Conservation (phyloP, 2,888 invertebrate genomes). For the Pecten maximus region DNA sequence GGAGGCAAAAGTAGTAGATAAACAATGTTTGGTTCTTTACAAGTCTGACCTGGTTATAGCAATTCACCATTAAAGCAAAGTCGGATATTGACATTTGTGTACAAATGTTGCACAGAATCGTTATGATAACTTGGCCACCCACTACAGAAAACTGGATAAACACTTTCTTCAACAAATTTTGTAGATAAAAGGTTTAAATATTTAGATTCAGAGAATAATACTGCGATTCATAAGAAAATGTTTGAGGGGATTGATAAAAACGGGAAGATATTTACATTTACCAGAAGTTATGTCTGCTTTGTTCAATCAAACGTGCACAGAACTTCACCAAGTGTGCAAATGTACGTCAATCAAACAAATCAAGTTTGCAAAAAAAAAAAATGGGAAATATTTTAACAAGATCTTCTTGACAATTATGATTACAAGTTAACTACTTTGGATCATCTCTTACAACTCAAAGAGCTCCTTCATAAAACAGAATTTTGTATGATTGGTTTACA, state of each 20-base stretch:
- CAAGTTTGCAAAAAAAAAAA: neutral
- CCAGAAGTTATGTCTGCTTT: neutral
- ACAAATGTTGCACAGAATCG: neutral
- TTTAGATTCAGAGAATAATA: neutral
- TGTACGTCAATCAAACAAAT: neutral
- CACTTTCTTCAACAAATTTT: neutral
- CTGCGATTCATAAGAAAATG: neutral
- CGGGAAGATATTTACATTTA: neutral
- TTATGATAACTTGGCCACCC: neutral
- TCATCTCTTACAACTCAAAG: neutral
- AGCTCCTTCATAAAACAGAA: neutral
- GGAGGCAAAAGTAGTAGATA: neutral
- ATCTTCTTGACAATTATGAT: neutral
- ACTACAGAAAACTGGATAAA: neutral
- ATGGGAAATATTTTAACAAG: neutral
- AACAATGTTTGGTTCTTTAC: neutral
- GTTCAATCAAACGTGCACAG: neutral
- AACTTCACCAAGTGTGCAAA: neutral
- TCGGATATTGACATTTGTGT: constrained; percentile 8
- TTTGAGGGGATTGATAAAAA: neutral
- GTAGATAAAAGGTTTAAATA: neutral
- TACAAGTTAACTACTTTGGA: neutral
- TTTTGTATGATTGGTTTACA: neutral
- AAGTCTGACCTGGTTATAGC: neutral
- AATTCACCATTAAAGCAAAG: neutral